Evolutionary conservation across 2,113 vertebrate genomes (phyloP), one percentile per base, ranked within the genome.

Genomic region (Malurus alboscapulatus): DNA sequence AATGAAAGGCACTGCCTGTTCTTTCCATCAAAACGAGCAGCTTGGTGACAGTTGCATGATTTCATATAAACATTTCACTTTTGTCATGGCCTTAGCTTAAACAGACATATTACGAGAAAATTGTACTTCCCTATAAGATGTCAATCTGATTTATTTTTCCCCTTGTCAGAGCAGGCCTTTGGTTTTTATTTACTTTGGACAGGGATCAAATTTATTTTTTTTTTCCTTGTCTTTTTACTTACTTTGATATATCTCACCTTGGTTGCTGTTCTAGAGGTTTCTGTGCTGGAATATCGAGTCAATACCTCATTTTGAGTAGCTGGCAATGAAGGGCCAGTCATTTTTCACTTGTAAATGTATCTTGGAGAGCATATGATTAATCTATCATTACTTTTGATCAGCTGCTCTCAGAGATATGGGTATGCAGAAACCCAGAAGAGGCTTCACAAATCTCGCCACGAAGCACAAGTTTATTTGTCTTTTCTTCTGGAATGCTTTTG

Each of bases 21-120:
- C 59, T 69, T 87, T 91, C 83, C 69, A 91, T 92, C 69, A 82
- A 68, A 91, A 88, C 55, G 48, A 94, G 17, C 78, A 87, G 74
- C 78, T 79, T 79, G 62, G 44, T 93, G 90, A 82, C 54, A 92
- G 78, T 85, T 95, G 78, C 54, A 62, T 94, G 67, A 83, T 91
- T 84, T 79, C 74, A 83, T 87, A 53, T 55, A 72, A 95, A 82
- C 90, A 87, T 66, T 91, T 74, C 71, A 59, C 44, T 48, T 91
- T 75, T 89, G 81, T 82, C 30, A 82, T 19, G 32, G 44, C 57
- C 90, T 91, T 82, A 89, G 47, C 80, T 85, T 93, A 90, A 92
- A 79, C 79, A 76, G 68, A 47, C 47, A 47, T 17, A 59, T 58
- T 83, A 79, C 40, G 53, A 87, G 58, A 85, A 79, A 94, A 94